Percentiles rank a stretch among this genome's conserved stretches.
These are phyloP conservation scores for Mormyrops attenuatus DNA, from an alignment of 2,797 vertebrate genomes.

Conservation along the genomic window DNA sequence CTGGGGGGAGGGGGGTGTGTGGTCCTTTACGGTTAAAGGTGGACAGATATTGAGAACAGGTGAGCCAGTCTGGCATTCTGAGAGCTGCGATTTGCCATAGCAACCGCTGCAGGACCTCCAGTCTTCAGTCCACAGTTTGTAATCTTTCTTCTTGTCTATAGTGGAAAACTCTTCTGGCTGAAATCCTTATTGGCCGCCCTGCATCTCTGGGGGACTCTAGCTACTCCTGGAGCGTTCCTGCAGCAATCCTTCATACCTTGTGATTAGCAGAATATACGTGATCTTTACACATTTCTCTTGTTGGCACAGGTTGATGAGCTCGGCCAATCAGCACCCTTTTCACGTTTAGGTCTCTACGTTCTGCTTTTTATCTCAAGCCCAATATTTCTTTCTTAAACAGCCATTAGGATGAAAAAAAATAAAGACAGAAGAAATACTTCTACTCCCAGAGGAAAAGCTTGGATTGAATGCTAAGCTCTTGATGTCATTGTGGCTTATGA, in stretches of 20 bases:
- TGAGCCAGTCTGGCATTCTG: conserved; percentile 7
- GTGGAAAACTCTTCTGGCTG: background rate
- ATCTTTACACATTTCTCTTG: background rate
- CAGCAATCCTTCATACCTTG: background rate
- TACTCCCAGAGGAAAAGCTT: background rate
- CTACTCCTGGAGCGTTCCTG: background rate
- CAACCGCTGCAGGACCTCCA: background rate
- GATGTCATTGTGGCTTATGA: background rate
- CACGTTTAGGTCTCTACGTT: background rate
- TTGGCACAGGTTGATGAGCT: background rate
- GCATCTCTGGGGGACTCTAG: background rate
- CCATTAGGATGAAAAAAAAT: background rate
- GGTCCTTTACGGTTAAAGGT: background rate
- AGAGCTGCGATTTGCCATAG: background rate
- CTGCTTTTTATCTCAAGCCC: background rate
- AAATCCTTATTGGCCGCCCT: background rate
- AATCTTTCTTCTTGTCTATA: background rate
- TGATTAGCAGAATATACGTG: background rate
- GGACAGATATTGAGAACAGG: conserved; percentile 7
- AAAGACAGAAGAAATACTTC: background rate
- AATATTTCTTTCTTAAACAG: background rate
- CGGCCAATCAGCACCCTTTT: background rate
- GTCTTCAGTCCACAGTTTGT: background rate
- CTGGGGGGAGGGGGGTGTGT: background rate
- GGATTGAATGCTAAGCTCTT: background rate